phyloP scores from a whole-genome alignment of 2,113 vertebrate species.

The Crotalus horridus region DNA sequence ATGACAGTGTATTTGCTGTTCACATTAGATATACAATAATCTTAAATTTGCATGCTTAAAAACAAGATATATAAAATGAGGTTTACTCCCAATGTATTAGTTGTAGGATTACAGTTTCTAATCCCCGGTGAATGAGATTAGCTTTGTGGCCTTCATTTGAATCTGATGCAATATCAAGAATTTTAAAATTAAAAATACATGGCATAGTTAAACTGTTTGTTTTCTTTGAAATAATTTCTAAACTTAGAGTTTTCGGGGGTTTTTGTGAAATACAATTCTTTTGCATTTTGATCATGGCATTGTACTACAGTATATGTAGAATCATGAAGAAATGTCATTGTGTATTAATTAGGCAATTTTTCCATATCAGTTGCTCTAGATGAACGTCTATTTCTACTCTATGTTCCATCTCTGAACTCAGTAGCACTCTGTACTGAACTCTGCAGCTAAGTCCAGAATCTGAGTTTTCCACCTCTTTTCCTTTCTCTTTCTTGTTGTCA shows the following conservation, averaged over 20 bases:
- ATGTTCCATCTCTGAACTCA: neutral
- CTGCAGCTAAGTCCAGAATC: neutral
- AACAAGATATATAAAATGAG: neutral
- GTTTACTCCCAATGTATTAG: neutral
- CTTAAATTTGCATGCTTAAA: neutral
- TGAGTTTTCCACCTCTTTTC: neutral
- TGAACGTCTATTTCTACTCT: neutral
- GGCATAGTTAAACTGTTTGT: neutral
- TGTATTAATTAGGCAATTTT: neutral
- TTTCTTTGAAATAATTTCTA: conserved; percentile 29
- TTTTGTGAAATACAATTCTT: conserved; percentile 1
- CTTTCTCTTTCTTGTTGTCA: neutral
- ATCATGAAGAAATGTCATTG: neutral
- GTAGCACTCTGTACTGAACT: neutral
- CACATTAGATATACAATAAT: neutral
- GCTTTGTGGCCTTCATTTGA: neutral
- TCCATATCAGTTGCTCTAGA: neutral
- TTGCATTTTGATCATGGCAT: neutral
- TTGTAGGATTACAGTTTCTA: neutral
- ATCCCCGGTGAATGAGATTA: neutral
- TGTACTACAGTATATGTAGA: neutral
- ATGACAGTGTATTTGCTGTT: neutral
- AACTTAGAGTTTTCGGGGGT: conserved; percentile 37
- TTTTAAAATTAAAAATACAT: conserved; percentile 40
- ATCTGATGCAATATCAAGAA: conserved; percentile 21